Base-by-base conservation (phyloP, 2,113 vertebrate genomes). In the Cynocephalus volans region DNA sequence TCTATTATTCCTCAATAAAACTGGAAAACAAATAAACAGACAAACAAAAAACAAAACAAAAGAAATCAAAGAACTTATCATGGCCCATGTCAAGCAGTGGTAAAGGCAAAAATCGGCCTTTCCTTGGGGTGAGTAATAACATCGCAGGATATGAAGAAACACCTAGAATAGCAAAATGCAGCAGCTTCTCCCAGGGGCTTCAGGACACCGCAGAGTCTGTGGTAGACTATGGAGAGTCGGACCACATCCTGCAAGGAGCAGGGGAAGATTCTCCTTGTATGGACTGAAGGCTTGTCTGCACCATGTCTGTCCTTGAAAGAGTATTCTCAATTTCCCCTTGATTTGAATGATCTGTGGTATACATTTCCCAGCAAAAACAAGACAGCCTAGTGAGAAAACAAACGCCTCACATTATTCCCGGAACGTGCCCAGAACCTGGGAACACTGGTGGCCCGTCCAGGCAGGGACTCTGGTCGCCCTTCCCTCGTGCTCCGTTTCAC, bases 131-230 rank as follows among this genome's bases (percentile, higher is more conserved):
- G 21, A 75, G 45, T 4, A 19, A 48, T 9, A 48, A 2, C 21
- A 12, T 56, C 52, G 6, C 2, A 5, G 83, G 31, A 26, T n/a
- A 14, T 41, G 81, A 56, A 64, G 21, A 24, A 45, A 17, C 4
- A 41, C 6, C 11, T 1, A n/a, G n/a, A 6, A 41, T 5, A 56
- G n/a, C 64, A 3, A n/a, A 62, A 2, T 1, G 0, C 64, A 28
- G 80, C 6, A 3, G 10, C 26, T 17, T 36, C 15, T 36, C 15
- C 45, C 31, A 15, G 15, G 13, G 10, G 33, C 17, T 77, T 23
- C 50, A 65, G 67, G 70, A 50, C 62, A 56, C 26, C 4, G 14
- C 8, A 13, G n/a, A 36, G 50, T 41, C 15, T 2, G 14, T 1
- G 7, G 50, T 33, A 28, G 28, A 3, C 2, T 23, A 6, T 72